Evolutionary conservation across 2,113 vertebrate species (phyloP).

Genomic region (Hippocampus zosterae): DNA sequence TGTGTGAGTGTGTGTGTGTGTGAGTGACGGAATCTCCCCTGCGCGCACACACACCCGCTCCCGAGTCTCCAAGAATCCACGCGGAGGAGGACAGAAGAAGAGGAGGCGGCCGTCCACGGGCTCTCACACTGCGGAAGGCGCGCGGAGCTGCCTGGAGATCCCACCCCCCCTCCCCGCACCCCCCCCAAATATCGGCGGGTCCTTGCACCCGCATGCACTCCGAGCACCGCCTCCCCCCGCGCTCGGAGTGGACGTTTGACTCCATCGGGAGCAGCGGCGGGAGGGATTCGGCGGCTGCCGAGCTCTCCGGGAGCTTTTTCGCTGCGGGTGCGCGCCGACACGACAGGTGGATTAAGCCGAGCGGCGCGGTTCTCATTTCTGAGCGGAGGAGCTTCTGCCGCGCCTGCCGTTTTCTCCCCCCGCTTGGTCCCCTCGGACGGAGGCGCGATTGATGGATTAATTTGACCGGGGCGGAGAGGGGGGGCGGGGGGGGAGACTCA

Average conservation of each 20-base stretch:
- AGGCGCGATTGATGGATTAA: conserved; percentile 60
- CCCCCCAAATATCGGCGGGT: conserved; percentile 45
- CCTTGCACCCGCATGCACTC: conserved; percentile 17
- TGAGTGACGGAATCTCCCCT: conserved; percentile 70
- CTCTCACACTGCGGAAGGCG: conserved; percentile 71
- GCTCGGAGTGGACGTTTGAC: conserved; percentile 31
- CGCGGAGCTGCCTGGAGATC: conserved; percentile 61
- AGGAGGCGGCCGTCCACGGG: conserved; percentile 70
- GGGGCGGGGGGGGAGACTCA: conserved; percentile 56
- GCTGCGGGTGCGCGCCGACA: conserved; percentile 46
- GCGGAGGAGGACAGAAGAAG: conserved; percentile 51
- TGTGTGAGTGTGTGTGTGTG: conserved; percentile 12
- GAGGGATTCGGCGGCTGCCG: conserved; percentile 44
- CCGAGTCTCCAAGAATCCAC: conserved; percentile 62
- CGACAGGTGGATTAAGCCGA: conserved; percentile 65
- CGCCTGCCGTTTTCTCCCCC: too few relatives aligned
- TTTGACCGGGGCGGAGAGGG: conserved; percentile 50
- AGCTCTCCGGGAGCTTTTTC: conserved; percentile 6
- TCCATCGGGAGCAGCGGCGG: conserved; percentile 19
- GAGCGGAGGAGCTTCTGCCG: not conserved
- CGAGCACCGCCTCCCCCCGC: not conserved
- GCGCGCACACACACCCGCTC: not conserved
- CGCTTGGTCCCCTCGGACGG: conserved; percentile 14
- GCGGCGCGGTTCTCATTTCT: conserved; percentile 14
- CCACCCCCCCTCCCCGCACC: conserved; percentile 19